Evolutionary conservation across 2,113 vertebrate species (phyloP), one percentile per base, ranked within the genome.

Genomic region (Cyanoramphus novaezelandiae): DNA sequence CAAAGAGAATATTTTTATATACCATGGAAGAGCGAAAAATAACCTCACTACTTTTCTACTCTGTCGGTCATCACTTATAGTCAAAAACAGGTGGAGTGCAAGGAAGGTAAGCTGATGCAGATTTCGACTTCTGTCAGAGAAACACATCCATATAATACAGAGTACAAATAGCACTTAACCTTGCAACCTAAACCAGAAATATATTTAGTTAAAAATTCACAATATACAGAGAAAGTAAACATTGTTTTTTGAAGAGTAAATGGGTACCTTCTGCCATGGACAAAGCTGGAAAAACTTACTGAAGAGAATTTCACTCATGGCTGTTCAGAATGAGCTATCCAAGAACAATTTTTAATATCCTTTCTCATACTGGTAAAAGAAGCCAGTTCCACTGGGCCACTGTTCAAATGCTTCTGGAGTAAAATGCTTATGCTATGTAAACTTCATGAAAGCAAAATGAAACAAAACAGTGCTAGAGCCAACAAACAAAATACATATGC

Each of bases 381-480:
- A 68, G 24, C 5, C 37, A 37, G 1, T 80, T 86, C 17, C 35
- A 60, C 35, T 39, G 50, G 13, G 37, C 17, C 23, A 44, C 18
- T 47, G 25, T 53, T 83, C 46, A 88, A 44, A 80, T 33, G 20
- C 64, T 90, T 67, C 53, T 81, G 86, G n/a, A 64, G 27, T 41
- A 67, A 95, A 90, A 50, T 17, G 8, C 17, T 82, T 77, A 82
- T 41, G 15, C 43, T 62, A 8, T 43, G 11, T 24, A 90, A 74
- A 13, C 10, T 82, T 72, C 23, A 52, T 25, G 24, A 93, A 90
- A 92, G 76, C 64, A 85, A 92, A 87, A 84, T 18, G 44, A 59
- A 95, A 53, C 9, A 44, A 63, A 95, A 53, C 10, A 17, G 23
- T 44, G 27, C 29, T 31, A 70, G 23, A 88, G 57, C 47, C 59